phyloP scores from a whole-genome alignment of 2,888 invertebrate species.

The Reticulitermes lucifugus region DNA sequence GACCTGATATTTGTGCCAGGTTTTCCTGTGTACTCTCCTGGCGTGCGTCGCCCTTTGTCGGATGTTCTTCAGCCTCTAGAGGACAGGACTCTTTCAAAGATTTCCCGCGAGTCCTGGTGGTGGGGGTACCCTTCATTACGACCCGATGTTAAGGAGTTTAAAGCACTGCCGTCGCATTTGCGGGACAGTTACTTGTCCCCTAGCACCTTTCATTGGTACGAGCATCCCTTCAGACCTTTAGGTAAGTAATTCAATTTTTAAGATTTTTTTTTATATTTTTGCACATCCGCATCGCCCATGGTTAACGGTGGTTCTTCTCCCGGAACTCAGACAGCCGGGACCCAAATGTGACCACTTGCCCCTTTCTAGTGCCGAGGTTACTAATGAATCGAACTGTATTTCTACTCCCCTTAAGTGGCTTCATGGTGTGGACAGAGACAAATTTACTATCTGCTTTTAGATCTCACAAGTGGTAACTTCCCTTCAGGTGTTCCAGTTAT shows the following conservation, averaged over 20 bases:
- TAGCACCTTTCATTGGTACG: slow-evolving; percentile 90
- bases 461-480: neutral
- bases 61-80: slow-evolving; percentile 86
- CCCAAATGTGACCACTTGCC: neutral
- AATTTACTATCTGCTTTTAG: neutral
- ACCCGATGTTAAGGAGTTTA: slow-evolving; percentile 73
- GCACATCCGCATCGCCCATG: too few species aligned
- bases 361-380: neutral
- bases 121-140: slow-evolving; percentile 83
- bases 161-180: slow-evolving; percentile 69
- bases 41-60: slow-evolving; percentile 60
- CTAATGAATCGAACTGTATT: too few species aligned
- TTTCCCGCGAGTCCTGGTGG: slow-evolving; percentile 92
- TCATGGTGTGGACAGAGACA: too few species aligned
- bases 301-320: too few species aligned
- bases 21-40: neutral
- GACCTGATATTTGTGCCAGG: neutral
- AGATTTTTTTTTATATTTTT: too few species aligned
- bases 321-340: too few species aligned
- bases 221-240: slow-evolving; percentile 90
- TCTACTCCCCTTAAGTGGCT: too few species aligned
- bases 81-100: slow-evolving; percentile 79
- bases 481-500: neutral
- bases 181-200: slow-evolving; percentile 91
- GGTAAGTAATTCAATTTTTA: slow-evolving; percentile 70